Conservation (phyloP, 2,113 vertebrate species). For the Illadopsis cleaveri region DNA sequence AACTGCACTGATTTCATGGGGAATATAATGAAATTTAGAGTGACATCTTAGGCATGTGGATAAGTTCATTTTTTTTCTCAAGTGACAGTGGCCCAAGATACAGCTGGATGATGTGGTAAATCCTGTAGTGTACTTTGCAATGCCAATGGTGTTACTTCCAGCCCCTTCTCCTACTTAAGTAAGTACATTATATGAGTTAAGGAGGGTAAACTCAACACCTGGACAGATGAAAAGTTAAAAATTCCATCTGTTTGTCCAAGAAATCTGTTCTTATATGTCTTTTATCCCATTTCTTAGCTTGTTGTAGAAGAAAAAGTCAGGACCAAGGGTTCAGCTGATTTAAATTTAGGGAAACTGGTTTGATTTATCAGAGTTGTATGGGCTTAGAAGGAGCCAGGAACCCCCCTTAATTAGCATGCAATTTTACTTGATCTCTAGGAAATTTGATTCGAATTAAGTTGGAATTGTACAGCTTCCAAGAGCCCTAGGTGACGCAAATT, state of each 20-base stretch:
- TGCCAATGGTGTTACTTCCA: background rate
- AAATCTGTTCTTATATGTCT: background rate
- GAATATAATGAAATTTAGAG: background rate
- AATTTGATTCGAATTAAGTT: background rate
- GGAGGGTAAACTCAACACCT: background rate
- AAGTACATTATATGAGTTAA: background rate
- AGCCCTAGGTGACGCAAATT: background rate
- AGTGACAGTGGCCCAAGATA: background rate
- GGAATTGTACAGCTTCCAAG: background rate
- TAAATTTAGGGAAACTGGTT: background rate
- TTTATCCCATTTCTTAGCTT: background rate
- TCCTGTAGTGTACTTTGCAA: background rate
- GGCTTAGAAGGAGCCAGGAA: background rate
- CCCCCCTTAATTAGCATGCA: background rate
- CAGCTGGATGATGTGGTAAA: background rate
- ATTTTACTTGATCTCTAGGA: background rate
- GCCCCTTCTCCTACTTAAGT: background rate
- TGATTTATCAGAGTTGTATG: background rate
- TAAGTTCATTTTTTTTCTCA: background rate
- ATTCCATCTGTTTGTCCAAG: background rate
- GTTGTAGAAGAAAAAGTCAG: background rate
- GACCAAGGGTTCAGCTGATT: background rate
- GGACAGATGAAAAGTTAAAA: background rate
- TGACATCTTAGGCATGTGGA: background rate
- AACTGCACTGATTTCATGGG: background rate